These are phyloP conservation scores for Carollia perspicillata DNA, from an alignment of 2,113 vertebrate genomes.

Conservation along the genomic window DNA sequence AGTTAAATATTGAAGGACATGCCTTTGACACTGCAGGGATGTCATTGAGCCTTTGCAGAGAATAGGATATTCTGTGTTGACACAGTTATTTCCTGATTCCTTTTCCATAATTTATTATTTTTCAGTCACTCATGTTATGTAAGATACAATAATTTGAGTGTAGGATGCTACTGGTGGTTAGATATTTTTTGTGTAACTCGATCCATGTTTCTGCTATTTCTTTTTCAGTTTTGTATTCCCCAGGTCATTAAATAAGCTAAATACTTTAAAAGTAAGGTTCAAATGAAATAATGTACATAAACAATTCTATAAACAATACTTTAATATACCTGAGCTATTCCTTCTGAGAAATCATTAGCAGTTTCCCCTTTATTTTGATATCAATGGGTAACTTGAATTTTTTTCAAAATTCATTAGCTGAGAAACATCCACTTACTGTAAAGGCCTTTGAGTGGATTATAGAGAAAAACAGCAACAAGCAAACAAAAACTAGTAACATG, in stretches of 20 bases:
- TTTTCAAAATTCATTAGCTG: not conserved
- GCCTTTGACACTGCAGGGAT: slow-evolving; percentile 77
- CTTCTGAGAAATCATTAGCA: not conserved
- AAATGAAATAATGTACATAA: not conserved
- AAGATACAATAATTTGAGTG: not conserved
- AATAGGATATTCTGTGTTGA: slow-evolving; percentile 39
- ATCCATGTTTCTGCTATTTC: not conserved
- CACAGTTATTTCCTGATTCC: slow-evolving; percentile 71
- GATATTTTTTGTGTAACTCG: not conserved
- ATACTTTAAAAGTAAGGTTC: not conserved
- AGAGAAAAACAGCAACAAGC: not conserved
- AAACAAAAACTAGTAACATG: not conserved
- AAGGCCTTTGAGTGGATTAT: not conserved
- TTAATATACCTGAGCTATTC: not conserved
- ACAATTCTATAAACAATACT: not conserved
- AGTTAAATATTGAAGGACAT: slow-evolving; percentile 93
- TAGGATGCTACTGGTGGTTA: not conserved
- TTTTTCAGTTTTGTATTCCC: not conserved
- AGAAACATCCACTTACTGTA: not conserved
- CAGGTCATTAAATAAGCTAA: slow-evolving; percentile 11
- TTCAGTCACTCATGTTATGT: fast-evolving
- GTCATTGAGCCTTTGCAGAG: slow-evolving; percentile 49
- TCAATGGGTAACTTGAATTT: not conserved
- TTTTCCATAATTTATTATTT: slow-evolving; percentile 42
- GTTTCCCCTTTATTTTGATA: slow-evolving; percentile 13